A percentile compares a stretch with the other conserved stretches of the same genome.
Evolutionary conservation across 2,113 vertebrate genomes (phyloP).

Genomic region (Onychostoma macrolepis): DNA sequence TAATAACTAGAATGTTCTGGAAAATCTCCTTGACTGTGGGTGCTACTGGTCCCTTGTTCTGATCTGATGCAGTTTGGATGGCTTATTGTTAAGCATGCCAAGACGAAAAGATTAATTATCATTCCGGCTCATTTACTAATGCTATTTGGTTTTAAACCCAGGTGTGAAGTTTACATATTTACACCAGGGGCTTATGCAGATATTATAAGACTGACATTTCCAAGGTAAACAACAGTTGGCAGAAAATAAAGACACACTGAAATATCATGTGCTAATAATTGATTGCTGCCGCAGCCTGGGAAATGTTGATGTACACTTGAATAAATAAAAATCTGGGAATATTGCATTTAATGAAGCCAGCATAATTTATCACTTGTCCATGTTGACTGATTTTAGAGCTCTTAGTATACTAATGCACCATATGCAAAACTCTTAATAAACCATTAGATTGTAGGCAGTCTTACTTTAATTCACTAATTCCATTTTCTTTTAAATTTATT

Average conservation of each 20-base stretch:
- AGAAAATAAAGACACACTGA: constrained; percentile 29
- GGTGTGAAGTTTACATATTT: constrained; percentile 45
- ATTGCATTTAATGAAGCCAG: constrained; percentile 29
- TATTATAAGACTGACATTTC: constrained; percentile 43
- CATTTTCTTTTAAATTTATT: not conserved
- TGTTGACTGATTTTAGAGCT: not conserved
- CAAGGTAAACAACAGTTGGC: constrained; percentile 41
- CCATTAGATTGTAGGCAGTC: not conserved
- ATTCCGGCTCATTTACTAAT: constrained; percentile 39
- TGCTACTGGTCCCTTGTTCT: not conserved
- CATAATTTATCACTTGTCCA: not conserved
- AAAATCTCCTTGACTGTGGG: not conserved
- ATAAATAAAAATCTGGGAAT: constrained; percentile 18
- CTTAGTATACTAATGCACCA: constrained; percentile 9
- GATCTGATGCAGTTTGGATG: constrained; percentile 12
- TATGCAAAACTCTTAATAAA: constrained; percentile 6
- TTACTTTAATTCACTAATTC: not conserved
- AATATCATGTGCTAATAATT: constrained; percentile 46
- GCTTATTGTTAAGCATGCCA: not conserved
- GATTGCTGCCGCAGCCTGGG: constrained; percentile 16
- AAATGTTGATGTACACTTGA: not conserved
- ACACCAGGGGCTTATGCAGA: constrained; percentile 25
- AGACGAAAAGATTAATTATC: constrained; percentile 47
- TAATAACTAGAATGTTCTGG: constrained; percentile 20
- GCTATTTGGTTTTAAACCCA: constrained; percentile 40